These are phyloP conservation scores for Anthrax anthrax DNA, from an alignment of 2,888 invertebrate species.

Conservation along the genomic window DNA sequence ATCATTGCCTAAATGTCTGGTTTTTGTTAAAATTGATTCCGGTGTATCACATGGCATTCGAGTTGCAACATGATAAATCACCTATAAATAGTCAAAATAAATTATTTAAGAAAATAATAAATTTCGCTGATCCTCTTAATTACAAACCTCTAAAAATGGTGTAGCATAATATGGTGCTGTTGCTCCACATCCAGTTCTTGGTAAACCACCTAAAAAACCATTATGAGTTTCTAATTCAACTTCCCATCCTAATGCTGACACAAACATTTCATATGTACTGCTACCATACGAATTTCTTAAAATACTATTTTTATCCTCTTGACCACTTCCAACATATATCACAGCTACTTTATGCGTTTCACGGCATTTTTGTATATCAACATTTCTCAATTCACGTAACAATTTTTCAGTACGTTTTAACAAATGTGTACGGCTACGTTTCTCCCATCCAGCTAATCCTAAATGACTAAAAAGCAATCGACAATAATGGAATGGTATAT, in stretches of 20 bases:
- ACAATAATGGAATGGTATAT: slow-evolving; percentile 67
- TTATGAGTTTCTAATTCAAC: slow-evolving; percentile 88
- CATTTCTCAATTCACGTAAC: slow-evolving; percentile 76
- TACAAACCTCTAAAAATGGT: slow-evolving; percentile 66
- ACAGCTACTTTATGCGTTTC: slow-evolving; percentile 96
- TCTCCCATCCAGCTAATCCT: slow-evolving; percentile 81
- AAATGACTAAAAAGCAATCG: slow-evolving; percentile 82
- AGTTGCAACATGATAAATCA: slow-evolving; percentile 95
- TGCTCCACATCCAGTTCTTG: slow-evolving; percentile 76
- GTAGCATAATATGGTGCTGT: slow-evolving; percentile 93
- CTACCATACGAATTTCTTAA: slow-evolving; percentile 77
- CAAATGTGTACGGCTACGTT: slow-evolving; percentile 69
- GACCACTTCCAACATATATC: slow-evolving; percentile 94
- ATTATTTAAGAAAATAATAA: not conserved
- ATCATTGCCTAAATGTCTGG: slow-evolving; percentile 92
- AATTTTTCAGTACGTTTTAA: slow-evolving; percentile 79
- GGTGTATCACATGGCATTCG: slow-evolving; percentile 85
- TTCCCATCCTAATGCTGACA: slow-evolving; percentile 51
- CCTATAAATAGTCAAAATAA: slow-evolving; percentile 5
- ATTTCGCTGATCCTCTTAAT: not conserved
- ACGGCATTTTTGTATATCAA: slow-evolving; percentile 81
- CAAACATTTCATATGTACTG: slow-evolving; percentile 78
- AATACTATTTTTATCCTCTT: slow-evolving; percentile 92
- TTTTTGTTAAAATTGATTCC: slow-evolving; percentile 80
- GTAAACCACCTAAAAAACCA: slow-evolving; percentile 87